Evolutionary conservation across 2,888 invertebrate genomes (phyloP), one percentile per base, ranked within the genome.

Genomic region (Fabriciana adippe): DNA sequence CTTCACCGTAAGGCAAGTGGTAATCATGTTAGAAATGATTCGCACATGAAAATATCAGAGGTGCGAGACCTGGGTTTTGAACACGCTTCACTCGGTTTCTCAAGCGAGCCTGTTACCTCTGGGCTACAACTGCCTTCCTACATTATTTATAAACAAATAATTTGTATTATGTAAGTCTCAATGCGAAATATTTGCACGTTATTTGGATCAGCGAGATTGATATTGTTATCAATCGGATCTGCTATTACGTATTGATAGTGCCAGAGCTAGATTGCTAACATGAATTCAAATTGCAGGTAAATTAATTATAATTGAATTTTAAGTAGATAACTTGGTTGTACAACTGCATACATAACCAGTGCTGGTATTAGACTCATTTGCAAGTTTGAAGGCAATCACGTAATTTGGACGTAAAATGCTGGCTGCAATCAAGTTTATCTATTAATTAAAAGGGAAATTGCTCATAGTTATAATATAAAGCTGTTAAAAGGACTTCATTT

Each of bases 301-400:
- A 70, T 71, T 71, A 73, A 71, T 71, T 69, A 66, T 64, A 57
- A 69, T n/a, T 62, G 66, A 68, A 69, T 73, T 69, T 69, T 59
- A 67, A 72, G 64, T 67, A 55, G 64, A 64, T 66, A 61, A 62
- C 60, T 66, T 18, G 62, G 53, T 63, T 64, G 53, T 70, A 64
- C 66, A 64, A 59, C 59, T 59, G 59, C 47, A 72, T 67, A 66
- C 55, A 57, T 68, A 63, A 63, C 68, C 50, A 66, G n/a, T n/a
- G n/a, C 68, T 55, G 53, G 65, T 59, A 66, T 55, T 74, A 73
- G 78, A 86, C 88, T 88, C 85, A 84, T 84, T 89, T 88, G 87
- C 88, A 86, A 89, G 87, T 88, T 72, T 75, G 76, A 72, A 74
- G 75, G 80, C 75, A 77, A 81, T 81, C 79, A 81, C 80, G 83